Conservation (phyloP, 92 coral and sea anemone species). For the Virgularia gustaviana region DNA sequence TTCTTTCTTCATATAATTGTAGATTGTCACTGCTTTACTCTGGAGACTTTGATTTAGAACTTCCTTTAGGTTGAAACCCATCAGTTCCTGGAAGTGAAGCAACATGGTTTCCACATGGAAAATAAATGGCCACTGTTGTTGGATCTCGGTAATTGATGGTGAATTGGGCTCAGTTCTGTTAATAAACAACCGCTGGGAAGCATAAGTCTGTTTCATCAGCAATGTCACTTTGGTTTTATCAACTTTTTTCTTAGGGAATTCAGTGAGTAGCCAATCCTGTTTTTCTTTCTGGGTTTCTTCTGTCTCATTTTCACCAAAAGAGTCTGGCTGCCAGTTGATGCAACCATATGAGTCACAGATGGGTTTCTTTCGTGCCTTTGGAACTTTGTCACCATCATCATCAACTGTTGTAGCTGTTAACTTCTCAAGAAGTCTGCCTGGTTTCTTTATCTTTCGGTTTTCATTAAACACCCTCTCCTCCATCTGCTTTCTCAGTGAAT, state of each 20-base stretch:
- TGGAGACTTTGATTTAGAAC: constrained; percentile 6
- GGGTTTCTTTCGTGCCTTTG: background rate
- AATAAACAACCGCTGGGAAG: constrained; percentile 14
- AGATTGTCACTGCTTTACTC: background rate
- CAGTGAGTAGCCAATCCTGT: background rate
- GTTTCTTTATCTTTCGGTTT: constrained; percentile 1
- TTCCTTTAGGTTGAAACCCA: constrained; percentile 9
- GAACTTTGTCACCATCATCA: background rate
- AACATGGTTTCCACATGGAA: constrained; percentile 7
- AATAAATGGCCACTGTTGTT: constrained; percentile 30
- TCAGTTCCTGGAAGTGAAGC: constrained; percentile 3
- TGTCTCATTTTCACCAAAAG: background rate
- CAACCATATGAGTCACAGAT: background rate
- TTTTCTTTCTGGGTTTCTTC: constrained; percentile 13
- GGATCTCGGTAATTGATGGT: constrained; percentile 14
- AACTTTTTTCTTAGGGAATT: constrained; percentile 8
- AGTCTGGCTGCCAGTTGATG: background rate
- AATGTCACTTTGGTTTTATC: background rate
- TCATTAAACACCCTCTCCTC: constrained; percentile 15
- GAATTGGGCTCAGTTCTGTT: constrained; percentile 3
- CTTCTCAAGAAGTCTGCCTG: background rate
- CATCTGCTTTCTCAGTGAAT: constrained; percentile 7
- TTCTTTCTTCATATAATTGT: constrained; percentile 7
- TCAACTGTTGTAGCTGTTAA: constrained; percentile 3
- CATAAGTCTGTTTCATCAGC: constrained; percentile 16